Percentiles rank a stretch among this genome's conserved stretches.
These are phyloP conservation scores for Apus apus DNA, from an alignment of 2,113 vertebrate species.

Conservation along the genomic window DNA sequence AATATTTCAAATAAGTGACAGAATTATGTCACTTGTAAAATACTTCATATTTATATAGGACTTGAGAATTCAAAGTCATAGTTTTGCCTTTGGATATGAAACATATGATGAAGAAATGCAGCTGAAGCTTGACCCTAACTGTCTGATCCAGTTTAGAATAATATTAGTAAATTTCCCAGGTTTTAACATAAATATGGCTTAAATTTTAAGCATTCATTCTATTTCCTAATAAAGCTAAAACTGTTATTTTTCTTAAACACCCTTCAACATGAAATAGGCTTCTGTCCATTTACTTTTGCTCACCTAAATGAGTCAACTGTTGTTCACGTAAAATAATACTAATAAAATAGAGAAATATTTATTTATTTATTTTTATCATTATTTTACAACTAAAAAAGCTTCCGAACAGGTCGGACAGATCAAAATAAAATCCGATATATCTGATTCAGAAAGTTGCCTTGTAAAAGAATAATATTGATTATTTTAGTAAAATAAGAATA, in stretches of 20 bases:
- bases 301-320: not conserved
- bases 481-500: conserved; percentile 50
- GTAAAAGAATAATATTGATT: not conserved
- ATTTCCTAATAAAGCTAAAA: not conserved
- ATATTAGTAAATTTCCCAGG: not conserved
- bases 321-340: not conserved
- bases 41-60: not conserved
- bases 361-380: not conserved
- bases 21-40: not conserved
- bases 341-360: not conserved
- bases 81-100: not conserved
- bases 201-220: not conserved
- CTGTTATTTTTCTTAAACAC: not conserved
- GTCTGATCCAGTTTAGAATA: not conserved
- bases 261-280: not conserved
- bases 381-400: not conserved
- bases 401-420: not conserved
- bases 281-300: not conserved
- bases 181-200: not conserved
- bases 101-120: not conserved
- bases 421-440: not conserved
- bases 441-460: not conserved
- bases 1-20: not conserved
- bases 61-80: not conserved
- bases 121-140: not conserved